Conservation (phyloP, 2,888 invertebrate genomes). For the Eumacrocentrus americanus region DNA sequence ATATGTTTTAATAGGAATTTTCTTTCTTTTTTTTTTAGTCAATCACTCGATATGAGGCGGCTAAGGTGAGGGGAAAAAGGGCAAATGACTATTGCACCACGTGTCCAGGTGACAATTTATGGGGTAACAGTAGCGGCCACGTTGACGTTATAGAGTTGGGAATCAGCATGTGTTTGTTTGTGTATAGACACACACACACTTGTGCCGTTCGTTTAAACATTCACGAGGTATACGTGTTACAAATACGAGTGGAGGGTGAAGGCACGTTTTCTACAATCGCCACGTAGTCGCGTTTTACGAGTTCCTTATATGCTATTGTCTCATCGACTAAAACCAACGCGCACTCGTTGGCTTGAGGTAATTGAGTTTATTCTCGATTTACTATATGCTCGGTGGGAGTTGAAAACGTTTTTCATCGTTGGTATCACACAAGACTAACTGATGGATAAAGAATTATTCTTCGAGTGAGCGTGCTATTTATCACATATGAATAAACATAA, state of each 20-base stretch:
- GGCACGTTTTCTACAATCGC: conserved; percentile 36
- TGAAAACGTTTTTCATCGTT: too few relatives aligned
- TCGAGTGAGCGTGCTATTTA: too few relatives aligned
- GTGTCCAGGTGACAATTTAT: conserved; percentile 41
- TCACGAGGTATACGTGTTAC: conserved; percentile 53
- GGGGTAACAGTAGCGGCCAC: conserved; percentile 40
- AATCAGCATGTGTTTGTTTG: conserved; percentile 27
- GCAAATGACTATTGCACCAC: conserved; percentile 39
- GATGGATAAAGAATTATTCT: too few relatives aligned
- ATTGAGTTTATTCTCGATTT: too few relatives aligned
- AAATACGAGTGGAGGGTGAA: conserved; percentile 48
- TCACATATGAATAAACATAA: too few relatives aligned
- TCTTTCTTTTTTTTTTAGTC: too few relatives aligned
- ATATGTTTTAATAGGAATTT: too few relatives aligned
- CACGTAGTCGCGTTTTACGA: conserved; percentile 32
- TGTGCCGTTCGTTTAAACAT: conserved; percentile 43
- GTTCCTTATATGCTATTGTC: background rate
- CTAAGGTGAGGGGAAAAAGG: conserved; percentile 11
- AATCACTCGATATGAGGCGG: background rate
- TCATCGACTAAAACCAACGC: conserved; percentile 2
- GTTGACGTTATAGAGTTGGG: conserved; percentile 50
- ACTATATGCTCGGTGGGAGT: too few relatives aligned
- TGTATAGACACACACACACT: conserved; percentile 20
- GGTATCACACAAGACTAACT: too few relatives aligned
- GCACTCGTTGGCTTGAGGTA: too few relatives aligned